A percentile compares a stretch with the other conserved stretches of the same genome.
Evolutionary conservation across 2,888 invertebrate genomes (phyloP).

Genomic region (Lissocephala sabroskyi): DNA sequence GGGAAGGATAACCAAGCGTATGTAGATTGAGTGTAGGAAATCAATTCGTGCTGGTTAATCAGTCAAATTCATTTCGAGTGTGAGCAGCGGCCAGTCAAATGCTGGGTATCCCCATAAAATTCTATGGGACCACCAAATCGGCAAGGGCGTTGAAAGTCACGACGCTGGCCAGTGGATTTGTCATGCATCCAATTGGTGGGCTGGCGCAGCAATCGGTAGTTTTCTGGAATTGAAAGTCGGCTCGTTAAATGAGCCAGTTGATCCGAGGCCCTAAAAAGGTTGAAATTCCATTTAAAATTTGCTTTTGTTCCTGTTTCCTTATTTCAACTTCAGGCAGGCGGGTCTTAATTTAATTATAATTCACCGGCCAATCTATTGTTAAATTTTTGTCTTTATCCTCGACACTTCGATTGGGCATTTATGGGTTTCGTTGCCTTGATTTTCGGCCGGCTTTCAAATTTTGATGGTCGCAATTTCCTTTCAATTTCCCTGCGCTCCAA

Average conservation of each 20-base stretch:
- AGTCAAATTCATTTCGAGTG: slow-evolving; percentile 39
- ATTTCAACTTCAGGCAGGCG: not conserved
- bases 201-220: not conserved
- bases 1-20: slow-evolving; percentile 6
- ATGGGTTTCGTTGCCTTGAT: not conserved
- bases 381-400: not conserved
- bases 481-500: slow-evolving; percentile 9
- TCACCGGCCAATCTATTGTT: not conserved
- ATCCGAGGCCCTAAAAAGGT: not conserved
- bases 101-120: no score
- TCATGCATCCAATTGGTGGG: not conserved
- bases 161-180: no score
- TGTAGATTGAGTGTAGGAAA: slow-evolving; percentile 47
- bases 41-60: slow-evolving; percentile 58
- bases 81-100: not conserved
- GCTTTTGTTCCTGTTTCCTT: not conserved
- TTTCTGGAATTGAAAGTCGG: not conserved
- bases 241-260: not conserved
- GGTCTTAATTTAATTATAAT: not conserved
- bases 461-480: slow-evolving; percentile 7
- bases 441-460: not conserved
- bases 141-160: no score
- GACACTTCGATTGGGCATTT: no score
- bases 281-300: not conserved
- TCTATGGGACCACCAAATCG: no score